These are phyloP conservation scores for Epizoanthus rinbou DNA, from an alignment of 92 coral and sea anemone species.

Conservation along the genomic window DNA sequence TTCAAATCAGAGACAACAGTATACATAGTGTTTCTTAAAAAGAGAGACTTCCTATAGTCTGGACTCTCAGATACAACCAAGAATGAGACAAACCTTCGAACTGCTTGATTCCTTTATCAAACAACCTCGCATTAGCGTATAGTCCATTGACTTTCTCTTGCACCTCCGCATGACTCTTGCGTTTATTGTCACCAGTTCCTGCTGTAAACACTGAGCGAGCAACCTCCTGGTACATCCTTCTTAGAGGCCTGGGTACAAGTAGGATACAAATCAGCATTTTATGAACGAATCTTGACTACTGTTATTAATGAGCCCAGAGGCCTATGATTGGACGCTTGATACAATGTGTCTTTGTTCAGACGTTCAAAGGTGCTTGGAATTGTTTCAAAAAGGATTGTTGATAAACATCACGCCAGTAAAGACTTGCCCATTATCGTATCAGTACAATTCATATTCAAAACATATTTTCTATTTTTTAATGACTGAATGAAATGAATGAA, in stretches of 20 bases:
- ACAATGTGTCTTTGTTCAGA: too few species aligned
- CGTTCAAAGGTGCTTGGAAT: too few species aligned
- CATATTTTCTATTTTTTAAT: too few species aligned
- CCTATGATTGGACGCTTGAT: not conserved
- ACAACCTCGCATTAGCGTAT: slow-evolving; percentile 82
- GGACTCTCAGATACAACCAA: not conserved
- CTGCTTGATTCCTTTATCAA: slow-evolving; percentile 86
- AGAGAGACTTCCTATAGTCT: too few species aligned
- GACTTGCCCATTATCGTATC: not conserved
- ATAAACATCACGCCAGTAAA: not conserved
- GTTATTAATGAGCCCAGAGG: not conserved
- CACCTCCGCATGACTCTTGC: slow-evolving; percentile 86
- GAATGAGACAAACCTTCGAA: slow-evolving; percentile 73
- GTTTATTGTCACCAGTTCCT: slow-evolving; percentile 81
- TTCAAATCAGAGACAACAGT: too few species aligned
- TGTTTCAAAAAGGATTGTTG: not conserved
- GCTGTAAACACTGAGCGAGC: slow-evolving; percentile 89
- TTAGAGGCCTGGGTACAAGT: slow-evolving; percentile 73
- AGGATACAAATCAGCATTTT: not conserved
- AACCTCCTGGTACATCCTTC: slow-evolving; percentile 86
- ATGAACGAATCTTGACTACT: too few species aligned
- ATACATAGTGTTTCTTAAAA: too few species aligned
- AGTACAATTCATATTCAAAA: too few species aligned
- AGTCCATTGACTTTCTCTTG: slow-evolving; percentile 88
- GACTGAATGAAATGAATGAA: not conserved